A percentile compares a stretch with the other conserved stretches of the same genome.
Conservation (phyloP, 2,797 vertebrate species). For the Oophaga sylvatica region DNA sequence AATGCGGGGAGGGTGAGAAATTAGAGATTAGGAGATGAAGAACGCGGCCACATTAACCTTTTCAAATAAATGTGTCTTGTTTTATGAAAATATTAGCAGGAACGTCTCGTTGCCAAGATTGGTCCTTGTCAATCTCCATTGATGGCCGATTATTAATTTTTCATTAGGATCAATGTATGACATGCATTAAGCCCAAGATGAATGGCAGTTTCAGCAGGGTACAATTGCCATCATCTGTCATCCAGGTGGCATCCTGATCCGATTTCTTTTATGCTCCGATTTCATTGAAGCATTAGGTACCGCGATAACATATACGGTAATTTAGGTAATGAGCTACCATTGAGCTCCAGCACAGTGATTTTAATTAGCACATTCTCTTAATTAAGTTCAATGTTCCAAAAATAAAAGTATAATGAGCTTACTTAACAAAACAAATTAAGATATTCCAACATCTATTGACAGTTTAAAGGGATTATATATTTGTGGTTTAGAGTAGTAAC, state of each 20-base stretch:
- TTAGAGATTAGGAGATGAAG: conserved; percentile 38
- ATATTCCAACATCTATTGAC: conserved; percentile 7
- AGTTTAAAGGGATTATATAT: not conserved
- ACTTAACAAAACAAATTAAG: conserved; percentile 38
- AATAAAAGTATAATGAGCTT: conserved; percentile 44
- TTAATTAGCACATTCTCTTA: conserved; percentile 57
- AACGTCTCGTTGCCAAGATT: conserved; percentile 34
- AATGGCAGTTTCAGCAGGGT: conserved; percentile 52
- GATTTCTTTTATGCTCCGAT: conserved; percentile 23
- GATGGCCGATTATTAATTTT: conserved; percentile 62
- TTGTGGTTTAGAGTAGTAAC: not conserved
- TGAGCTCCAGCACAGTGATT: conserved; percentile 44
- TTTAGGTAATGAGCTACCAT: conserved; percentile 54
- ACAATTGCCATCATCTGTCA: conserved; percentile 64
- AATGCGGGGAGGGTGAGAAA: conserved; percentile 42
- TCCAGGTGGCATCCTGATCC: conserved; percentile 46
- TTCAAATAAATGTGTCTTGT: conserved; percentile 59
- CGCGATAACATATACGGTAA: conserved; percentile 47
- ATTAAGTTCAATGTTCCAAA: conserved; percentile 59
- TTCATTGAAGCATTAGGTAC: conserved; percentile 34
- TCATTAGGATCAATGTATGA: conserved; percentile 63
- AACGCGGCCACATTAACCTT: conserved; percentile 52
- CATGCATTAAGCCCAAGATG: conserved; percentile 62
- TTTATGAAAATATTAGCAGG: conserved; percentile 52
- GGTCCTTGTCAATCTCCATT: conserved; percentile 58